Conservation (phyloP, 2,113 vertebrate genomes). For the Antechinus flavipes region DNA sequence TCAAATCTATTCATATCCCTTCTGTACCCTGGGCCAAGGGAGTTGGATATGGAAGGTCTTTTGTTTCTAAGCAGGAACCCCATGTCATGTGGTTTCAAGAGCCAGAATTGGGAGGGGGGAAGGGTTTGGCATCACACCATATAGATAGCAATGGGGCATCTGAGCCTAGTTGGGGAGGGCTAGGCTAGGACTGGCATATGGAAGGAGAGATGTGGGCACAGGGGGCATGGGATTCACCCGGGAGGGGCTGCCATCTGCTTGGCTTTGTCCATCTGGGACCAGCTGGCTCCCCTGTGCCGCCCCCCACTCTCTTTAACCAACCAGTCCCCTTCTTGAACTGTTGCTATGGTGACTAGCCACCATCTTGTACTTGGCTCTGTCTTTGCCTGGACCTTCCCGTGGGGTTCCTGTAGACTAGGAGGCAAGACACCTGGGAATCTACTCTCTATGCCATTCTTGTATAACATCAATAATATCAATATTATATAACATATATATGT, state of each 20-base stretch:
- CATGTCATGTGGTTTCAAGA: conserved; percentile 19
- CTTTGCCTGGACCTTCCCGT: conserved; percentile 38
- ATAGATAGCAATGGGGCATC: neutral
- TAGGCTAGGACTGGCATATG: conserved; percentile 71
- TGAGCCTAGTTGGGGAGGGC: conserved; percentile 23
- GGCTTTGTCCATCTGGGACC: conserved; percentile 74
- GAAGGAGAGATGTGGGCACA: conserved; percentile 65
- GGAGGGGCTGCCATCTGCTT: conserved; percentile 68
- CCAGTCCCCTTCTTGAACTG: conserved; percentile 47
- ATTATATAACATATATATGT: neutral
- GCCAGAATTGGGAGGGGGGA: conserved; percentile 9
- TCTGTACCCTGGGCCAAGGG: neutral
- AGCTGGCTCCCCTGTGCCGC: conserved; percentile 65
- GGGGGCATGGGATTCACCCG: conserved; percentile 54
- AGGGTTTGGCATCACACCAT: conserved; percentile 14
- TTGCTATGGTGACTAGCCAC: conserved; percentile 69
- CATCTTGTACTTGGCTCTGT: conserved; percentile 61
- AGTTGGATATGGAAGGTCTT: conserved; percentile 19
- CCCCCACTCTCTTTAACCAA: conserved; percentile 54
- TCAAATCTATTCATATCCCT: neutral
- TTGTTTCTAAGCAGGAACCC: conserved; percentile 41
- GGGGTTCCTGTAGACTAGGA: conserved; percentile 18
- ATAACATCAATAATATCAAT: neutral
- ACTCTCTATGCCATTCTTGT: neutral
- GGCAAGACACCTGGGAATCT: neutral